A percentile compares a stretch with the other conserved stretches of the same genome.
Evolutionary conservation across 2,888 invertebrate genomes (phyloP).

Genomic region (Patella pellucida): DNA sequence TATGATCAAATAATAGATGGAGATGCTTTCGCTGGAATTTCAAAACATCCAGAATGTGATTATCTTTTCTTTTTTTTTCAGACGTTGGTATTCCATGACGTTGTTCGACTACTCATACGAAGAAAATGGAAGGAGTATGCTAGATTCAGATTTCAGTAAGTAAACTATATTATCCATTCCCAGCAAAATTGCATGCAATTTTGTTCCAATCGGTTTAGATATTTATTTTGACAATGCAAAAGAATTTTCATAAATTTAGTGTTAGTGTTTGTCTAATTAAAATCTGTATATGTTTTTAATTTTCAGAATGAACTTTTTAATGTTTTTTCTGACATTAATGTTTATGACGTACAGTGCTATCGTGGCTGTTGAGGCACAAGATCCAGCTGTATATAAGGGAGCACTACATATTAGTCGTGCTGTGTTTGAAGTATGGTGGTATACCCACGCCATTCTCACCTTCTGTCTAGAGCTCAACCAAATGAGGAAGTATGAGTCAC

Average conservation of each 20-base stretch:
- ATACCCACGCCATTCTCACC: conserved; percentile 41
- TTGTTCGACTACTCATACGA: conserved; percentile 53
- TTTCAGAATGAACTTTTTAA: conserved; percentile 45
- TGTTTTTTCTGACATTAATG: conserved; percentile 50
- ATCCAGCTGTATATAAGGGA: conserved; percentile 48
- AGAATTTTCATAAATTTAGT: too few species aligned
- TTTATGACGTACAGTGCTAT: conserved; percentile 52
- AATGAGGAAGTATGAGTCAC: conserved; percentile 49
- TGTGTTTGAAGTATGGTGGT: conserved; percentile 49
- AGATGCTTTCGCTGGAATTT: too few species aligned
- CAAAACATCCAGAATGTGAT: too few species aligned
- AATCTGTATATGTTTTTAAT: neutral
- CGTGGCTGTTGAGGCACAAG: conserved; percentile 41
- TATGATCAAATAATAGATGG: too few species aligned
- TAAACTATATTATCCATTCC: neutral
- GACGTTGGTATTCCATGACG: conserved; percentile 56
- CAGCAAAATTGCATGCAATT: too few species aligned
- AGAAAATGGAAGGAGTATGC: conserved; percentile 61
- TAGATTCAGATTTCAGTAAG: conserved; percentile 55
- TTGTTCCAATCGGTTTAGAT: too few species aligned
- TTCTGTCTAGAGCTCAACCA: conserved; percentile 55
- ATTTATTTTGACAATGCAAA: too few species aligned
- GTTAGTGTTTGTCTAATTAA: too few species aligned
- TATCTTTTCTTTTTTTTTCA: conserved; percentile 30
- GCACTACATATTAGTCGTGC: conserved; percentile 52